phyloP scores from a whole-genome alignment of 2,888 invertebrate genomes.

The Brachypalpus laphriformis region DNA sequence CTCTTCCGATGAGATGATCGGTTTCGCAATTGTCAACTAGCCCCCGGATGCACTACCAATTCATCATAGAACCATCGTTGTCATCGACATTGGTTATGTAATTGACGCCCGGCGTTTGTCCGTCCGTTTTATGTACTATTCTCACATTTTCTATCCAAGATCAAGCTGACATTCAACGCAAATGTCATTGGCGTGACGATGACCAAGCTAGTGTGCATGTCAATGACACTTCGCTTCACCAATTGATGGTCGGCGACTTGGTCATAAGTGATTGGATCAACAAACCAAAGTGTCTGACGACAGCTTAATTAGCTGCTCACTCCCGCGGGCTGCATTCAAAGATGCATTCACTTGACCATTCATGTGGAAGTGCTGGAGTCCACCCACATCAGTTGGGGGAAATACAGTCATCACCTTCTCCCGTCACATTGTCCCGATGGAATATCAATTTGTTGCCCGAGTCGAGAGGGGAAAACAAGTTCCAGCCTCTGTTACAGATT shows the following conservation, averaged over 20 bases:
- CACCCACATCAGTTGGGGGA: slow-evolving; percentile 38
- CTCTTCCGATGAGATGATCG: slow-evolving; percentile 51
- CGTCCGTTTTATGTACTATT: slow-evolving; percentile 42
- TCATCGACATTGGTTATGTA: not conserved
- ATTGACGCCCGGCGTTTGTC: slow-evolving; percentile 43
- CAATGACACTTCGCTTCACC: slow-evolving; percentile 45
- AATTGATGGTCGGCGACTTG: slow-evolving; percentile 55
- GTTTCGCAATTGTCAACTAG: slow-evolving; percentile 52
- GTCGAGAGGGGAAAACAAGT: slow-evolving; percentile 11
- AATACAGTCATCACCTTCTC: slow-evolving; percentile 20
- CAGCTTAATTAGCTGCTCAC: slow-evolving; percentile 62
- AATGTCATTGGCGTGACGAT: slow-evolving; percentile 46
- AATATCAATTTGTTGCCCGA: slow-evolving; percentile 38
- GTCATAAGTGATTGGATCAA: slow-evolving; percentile 64
- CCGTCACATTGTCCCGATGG: slow-evolving; percentile 11
- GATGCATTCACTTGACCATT: slow-evolving; percentile 45
- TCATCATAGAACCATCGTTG: slow-evolving; percentile 11
- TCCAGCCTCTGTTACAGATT: slow-evolving; percentile 31
- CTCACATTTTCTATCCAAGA: slow-evolving; percentile 28
- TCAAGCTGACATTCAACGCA: slow-evolving; percentile 1
- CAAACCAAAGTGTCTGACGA: slow-evolving; percentile 63
- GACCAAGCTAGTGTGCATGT: slow-evolving; percentile 21
- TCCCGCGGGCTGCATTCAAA: not conserved
- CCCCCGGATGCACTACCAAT: slow-evolving; percentile 50
- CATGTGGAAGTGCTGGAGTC: slow-evolving; percentile 11